These are phyloP conservation scores for Drosophila nr. perissopoda DNA, from an alignment of 2,888 invertebrate species.

Conservation along the genomic window DNA sequence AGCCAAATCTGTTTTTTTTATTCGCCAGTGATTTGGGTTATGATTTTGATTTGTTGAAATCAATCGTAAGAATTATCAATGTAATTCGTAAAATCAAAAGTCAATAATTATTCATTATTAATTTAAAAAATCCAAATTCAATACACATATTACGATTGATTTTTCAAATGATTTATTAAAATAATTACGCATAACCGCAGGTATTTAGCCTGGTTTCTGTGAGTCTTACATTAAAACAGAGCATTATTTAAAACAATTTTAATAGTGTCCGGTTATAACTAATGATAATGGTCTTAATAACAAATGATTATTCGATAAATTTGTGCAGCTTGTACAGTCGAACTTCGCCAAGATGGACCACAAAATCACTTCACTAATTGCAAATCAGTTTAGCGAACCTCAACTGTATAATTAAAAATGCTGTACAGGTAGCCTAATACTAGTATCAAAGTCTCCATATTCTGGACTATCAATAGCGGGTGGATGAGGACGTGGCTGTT, in stretches of 20 bases:
- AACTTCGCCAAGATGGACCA: neutral
- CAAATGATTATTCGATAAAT: neutral
- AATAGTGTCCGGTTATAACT: neutral
- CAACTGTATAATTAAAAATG: neutral
- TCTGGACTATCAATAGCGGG: slow-evolving; percentile 10
- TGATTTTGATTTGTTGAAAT: neutral
- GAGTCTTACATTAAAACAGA: neutral
- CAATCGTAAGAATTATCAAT: neutral
- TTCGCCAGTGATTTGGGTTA: neutral
- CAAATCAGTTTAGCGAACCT: neutral
- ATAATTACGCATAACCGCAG: neutral
- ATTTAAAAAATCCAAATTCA: neutral
- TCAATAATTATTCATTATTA: neutral
- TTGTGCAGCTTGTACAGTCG: neutral
- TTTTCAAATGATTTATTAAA: neutral
- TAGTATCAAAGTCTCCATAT: neutral
- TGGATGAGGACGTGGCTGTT: neutral
- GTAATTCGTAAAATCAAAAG: neutral
- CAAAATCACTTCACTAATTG: neutral
- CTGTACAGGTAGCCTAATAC: slow-evolving; percentile 4
- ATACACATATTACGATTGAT: neutral
- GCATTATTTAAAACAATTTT: neutral
- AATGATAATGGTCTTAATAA: slow-evolving; percentile 1
- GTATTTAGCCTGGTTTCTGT: neutral
- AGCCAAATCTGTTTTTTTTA: neutral